Base-by-base conservation (phyloP, 2,113 vertebrate genomes). In the Megaceryle torquata region DNA sequence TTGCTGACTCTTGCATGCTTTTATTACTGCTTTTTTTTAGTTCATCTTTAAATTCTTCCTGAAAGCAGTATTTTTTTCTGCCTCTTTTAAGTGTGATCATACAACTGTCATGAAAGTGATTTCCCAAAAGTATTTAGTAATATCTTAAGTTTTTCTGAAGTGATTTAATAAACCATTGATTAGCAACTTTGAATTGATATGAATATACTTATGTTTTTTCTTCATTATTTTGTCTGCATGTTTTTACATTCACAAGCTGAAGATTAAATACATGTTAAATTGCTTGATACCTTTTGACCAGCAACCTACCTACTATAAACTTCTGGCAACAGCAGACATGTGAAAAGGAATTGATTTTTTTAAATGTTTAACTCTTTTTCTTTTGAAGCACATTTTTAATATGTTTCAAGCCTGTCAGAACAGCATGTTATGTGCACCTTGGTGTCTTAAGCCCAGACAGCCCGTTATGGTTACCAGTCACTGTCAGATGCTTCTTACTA, bases 231-330 rank as follows among this genome's bases (percentile, higher is more conserved):
- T 48, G 5, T 46, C 7, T 68, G 4, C 14, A 17, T 22, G 4
- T 13, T 78, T 78, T 82, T 44, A n/a, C 48, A 61, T 11, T 22
- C 9, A 5, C 4, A 31, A 22, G 19, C 41, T 75, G 11, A 67
- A 46, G 8, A 61, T 10, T 0, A 2, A 10, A 5, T n/a, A 15
- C 0, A 0, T 33, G 8, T 60, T 64, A 9, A 91, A 39, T 41
- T 25, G 10, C 26, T 20, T 56, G 53, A n/a, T 61, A 25, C 8
- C 13, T 37, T 65, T 69, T 50, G 56, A 65, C 26, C 28, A 60
- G 39, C 25, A 53, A 7, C 18, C 37, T 61, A 1, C 51, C 37
- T 57, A 35, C 31, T 20, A 16, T 19, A 75, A 71, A 12, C 13
- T 51, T 43, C 44, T 56, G 48, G n/a, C 43, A 43, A 50, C 7